Evolutionary conservation across 1,140 invertebrate species (phyloP), one percentile per base, ranked within the genome.

Genomic region (Ceratoteleas bidentatus): DNA sequence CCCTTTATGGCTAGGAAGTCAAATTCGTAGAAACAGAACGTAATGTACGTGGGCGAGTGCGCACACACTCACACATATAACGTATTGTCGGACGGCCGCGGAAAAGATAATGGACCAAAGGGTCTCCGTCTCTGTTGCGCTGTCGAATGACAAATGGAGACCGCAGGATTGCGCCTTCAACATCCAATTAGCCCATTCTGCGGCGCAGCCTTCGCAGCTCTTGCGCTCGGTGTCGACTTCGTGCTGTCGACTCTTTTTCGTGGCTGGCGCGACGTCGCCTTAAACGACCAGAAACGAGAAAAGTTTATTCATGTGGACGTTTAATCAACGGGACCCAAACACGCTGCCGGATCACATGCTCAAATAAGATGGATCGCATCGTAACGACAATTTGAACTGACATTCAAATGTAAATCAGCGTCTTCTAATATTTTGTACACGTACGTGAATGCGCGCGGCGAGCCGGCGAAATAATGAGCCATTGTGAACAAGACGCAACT

Each of bases 121-220:
- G 68, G 38, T 69, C 69, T 38, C 49, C 75, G 49, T 72, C 60
- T 75, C 14, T 76, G 58, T 80, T 72, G 76, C 62, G 53, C 80
- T 70, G 76, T 82, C 84, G 81, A 90, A 90, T 90, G 89, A 89
- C 88, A 90, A 90, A 90, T 90, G 88, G 85, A 88, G 83, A 89
- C 87, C 88, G 62, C 88, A 87, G 89, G 87, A 89, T 89, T 89
- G 86, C 86, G 84, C 84, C 84, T 87, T 84, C 86, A 86, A 90
- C 88, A 88, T 90, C 87, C 88, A 90, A 89, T 90, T 90, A 90
- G 87, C 85, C 82, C 83, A 75, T 77, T 84, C 66, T 76, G 56
- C 50, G 36, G 24, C 24, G 10, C 50, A 80, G 73, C 80, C 83
- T 81, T 75, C 69, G 53, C 81, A 73, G 43, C 52, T 62, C 64